Percentiles rank a stretch among this genome's conserved stretches.
phyloP scores from a whole-genome alignment of 2,797 vertebrate species.

The Myiotriccus ornatus region DNA sequence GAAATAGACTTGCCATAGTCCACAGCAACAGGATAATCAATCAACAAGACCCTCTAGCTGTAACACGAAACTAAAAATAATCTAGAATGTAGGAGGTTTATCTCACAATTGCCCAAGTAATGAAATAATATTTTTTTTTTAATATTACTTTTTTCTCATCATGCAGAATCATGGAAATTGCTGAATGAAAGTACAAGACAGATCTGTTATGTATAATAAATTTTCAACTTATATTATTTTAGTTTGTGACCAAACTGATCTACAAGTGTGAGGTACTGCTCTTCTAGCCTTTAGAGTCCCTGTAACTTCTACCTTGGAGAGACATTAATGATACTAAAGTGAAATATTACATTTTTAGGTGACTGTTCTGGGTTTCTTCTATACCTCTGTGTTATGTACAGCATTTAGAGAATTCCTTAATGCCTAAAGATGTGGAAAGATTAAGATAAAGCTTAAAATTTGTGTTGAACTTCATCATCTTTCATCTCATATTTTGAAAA shows the following conservation, averaged over 20 bases:
- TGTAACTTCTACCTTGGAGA: not conserved
- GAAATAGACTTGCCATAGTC: not conserved
- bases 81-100: not conserved
- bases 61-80: slow-evolving; percentile 4
- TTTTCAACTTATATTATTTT: not conserved
- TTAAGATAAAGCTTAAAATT: not conserved
- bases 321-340: not conserved
- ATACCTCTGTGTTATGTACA: not conserved
- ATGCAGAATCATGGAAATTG: not conserved
- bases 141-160: not conserved
- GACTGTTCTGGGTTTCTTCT: not conserved
- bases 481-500: not conserved
- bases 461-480: not conserved
- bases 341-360: not conserved
- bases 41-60: not conserved
- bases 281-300: not conserved
- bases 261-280: not conserved
- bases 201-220: not conserved
- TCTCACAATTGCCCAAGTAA: not conserved
- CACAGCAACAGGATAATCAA: not conserved
- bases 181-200: not conserved
- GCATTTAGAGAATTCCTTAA: not conserved
- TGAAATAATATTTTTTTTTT: not conserved
- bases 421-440: not conserved
- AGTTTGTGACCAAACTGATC: not conserved